phyloP scores from a whole-genome alignment of 2,113 vertebrate genomes.

The Stercorarius parasiticus region DNA sequence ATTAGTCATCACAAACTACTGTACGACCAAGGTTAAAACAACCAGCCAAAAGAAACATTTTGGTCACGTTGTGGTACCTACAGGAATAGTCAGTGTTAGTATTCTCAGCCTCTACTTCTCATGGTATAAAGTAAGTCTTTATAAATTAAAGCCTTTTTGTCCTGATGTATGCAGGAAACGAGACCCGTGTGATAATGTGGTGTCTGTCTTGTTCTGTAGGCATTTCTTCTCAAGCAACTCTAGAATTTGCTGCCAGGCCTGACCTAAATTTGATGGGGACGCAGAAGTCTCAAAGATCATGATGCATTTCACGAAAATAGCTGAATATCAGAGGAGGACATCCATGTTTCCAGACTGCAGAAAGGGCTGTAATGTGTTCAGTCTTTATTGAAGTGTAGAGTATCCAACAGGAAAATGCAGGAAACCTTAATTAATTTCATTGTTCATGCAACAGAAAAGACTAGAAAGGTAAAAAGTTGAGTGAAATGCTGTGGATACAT shows the following conservation, averaged over 20 bases:
- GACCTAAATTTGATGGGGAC: not conserved
- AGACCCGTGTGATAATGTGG: fast-evolving
- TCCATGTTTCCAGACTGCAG: not conserved
- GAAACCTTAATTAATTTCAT: not conserved
- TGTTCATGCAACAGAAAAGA: not conserved
- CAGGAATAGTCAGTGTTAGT: not conserved
- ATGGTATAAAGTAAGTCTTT: not conserved
- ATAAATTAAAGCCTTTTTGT: not conserved
- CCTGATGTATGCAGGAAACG: not conserved
- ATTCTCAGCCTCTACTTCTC: not conserved
- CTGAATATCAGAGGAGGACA: not conserved
- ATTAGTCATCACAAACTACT: constrained; percentile 3
- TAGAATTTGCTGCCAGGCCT: not conserved
- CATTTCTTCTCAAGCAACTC: not conserved
- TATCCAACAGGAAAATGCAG: not conserved
- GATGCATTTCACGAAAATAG: not conserved
- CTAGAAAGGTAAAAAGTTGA: not conserved
- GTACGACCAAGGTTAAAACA: not conserved
- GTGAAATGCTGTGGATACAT: not conserved
- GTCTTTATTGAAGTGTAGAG: not conserved
- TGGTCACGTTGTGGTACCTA: not conserved
- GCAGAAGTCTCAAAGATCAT: not conserved
- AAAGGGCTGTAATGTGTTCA: not conserved
- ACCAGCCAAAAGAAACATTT: not conserved
- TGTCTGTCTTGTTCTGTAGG: not conserved